Evolutionary conservation across 53 echinoderm and acorn worm genomes (phyloP), one percentile per base, ranked within the genome.

Genomic region (Zoroaster sp.): DNA sequence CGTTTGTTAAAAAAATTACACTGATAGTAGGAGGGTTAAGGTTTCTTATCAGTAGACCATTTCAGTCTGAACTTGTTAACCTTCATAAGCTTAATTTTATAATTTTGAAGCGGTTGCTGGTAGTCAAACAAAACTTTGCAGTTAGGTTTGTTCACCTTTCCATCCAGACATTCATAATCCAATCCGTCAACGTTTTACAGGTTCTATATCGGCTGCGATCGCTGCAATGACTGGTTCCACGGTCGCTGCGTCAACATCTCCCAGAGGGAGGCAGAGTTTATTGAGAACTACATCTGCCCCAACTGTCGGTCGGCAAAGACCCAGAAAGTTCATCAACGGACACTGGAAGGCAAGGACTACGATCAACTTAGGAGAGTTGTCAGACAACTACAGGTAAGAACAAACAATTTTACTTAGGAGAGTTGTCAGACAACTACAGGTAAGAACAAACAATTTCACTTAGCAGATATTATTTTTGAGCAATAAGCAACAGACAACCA

Each of bases 181-280:
- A 21, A 33, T 25, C 46, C 23, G 9, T 51, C 15, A 55, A 25
- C 5, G 7, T 44, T n/a, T n/a, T 76, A 28, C 70, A 99, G 99
- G 88, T 99, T 99, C 77, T 99, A 99, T 89, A 99, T 99, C 66
- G 99, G 99, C 25, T 99, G 99, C 88, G 99, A 99, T 83, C 95
- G 93, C 39, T 99, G 99, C 92, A 95, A 99, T 44, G 99, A 99
- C 51, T 99, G 99, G 99, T 99, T 94, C 76, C 99, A 99, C 69
- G 99, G 99, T 37, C 87, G 89, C 18, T 99, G 99, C 78, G 99
- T 99, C 32, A 96, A 96, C 52, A 96, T 99, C 68, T 67, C 91
- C 2, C 94, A 94, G 82, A 87, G 79, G 5, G 96, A 99, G 79
- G 96, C 99, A 14, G 99, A 99, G 66, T 69, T 80, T 67, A 96